Evolutionary conservation across 1,140 invertebrate species (phyloP).

Genomic region (Conus betulinus): DNA sequence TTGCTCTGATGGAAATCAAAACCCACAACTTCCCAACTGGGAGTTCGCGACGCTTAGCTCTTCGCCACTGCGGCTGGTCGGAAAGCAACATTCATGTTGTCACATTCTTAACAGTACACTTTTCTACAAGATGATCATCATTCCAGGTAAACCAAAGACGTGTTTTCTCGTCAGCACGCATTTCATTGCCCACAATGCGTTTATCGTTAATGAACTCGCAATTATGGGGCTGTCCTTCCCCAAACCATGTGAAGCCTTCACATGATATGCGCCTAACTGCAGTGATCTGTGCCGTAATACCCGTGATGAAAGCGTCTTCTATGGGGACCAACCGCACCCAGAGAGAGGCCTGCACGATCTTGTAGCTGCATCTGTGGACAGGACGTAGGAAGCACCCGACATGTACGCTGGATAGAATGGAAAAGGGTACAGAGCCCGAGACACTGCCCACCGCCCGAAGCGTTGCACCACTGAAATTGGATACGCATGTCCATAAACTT

Average conservation of each 20-base stretch:
- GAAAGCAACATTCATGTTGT: no score
- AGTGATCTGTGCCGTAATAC: slow-evolving; percentile 66
- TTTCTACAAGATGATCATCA: no score
- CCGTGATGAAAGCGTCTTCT: slow-evolving; percentile 77
- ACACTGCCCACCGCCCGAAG: slow-evolving; percentile 57
- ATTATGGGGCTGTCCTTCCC: slow-evolving; percentile 1
- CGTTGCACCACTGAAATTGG: slow-evolving; percentile 50
- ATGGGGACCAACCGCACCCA: slow-evolving; percentile 65
- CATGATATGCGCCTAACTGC: slow-evolving; percentile 46
- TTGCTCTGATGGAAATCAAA: no score
- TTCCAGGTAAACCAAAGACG: not conserved
- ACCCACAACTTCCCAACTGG: no score
- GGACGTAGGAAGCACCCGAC: slow-evolving; percentile 65
- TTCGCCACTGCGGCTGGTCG: no score
- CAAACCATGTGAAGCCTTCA: slow-evolving; percentile 38
- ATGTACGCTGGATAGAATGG: slow-evolving; percentile 65
- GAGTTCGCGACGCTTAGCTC: no score
- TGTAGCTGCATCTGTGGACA: slow-evolving; percentile 56
- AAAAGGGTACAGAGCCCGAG: slow-evolving; percentile 55
- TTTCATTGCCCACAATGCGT: slow-evolving; percentile 33
- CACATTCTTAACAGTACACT: no score
- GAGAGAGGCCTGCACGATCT: slow-evolving; percentile 56
- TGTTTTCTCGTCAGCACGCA: slow-evolving; percentile 38
- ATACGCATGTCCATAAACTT: slow-evolving; percentile 45
- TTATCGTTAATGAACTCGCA: slow-evolving; percentile 40